Evolutionary conservation across 2,888 invertebrate species (phyloP).

Genomic region (Noctua janthe): DNA sequence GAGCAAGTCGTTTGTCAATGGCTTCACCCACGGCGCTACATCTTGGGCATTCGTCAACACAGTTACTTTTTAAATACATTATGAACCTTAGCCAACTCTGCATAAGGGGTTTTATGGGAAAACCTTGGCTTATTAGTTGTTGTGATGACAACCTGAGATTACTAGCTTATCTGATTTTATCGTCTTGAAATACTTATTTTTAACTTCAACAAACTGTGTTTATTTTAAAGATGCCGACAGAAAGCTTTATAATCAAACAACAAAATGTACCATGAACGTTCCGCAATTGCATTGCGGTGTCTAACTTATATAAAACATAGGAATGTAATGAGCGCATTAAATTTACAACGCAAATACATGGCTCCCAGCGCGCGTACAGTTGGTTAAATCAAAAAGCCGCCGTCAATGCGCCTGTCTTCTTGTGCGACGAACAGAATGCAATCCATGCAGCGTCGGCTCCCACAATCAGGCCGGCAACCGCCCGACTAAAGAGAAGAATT

Average conservation of each 20-base stretch:
- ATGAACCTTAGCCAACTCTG: conserved; percentile 76
- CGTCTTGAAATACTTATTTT: conserved; percentile 83
- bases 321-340: conserved; percentile 76
- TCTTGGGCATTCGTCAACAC: conserved; percentile 85
- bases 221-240: conserved; percentile 65
- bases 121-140: conserved; percentile 77
- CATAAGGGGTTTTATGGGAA: conserved; percentile 77
- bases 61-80: conserved; percentile 68
- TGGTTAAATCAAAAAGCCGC: conserved; percentile 82
- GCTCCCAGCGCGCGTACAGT: conserved; percentile 71
- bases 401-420: conserved; percentile 84
- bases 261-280: conserved; percentile 63
- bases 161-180: conserved; percentile 86
- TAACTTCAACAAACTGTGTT: conserved; percentile 71
- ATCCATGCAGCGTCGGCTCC: conserved; percentile 82
- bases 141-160: conserved; percentile 86
- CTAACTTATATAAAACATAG: conserved; percentile 68
- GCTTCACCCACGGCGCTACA: conserved; percentile 86
- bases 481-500: conserved; percentile 86
- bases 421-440: conserved; percentile 86
- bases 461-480: conserved; percentile 84
- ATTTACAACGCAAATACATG: conserved; percentile 75
- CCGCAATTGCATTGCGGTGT: conserved; percentile 66
- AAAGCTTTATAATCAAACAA: conserved; percentile 66
- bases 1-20: conserved; percentile 87